A percentile compares a stretch with the other conserved stretches of the same genome.
phyloP scores from a whole-genome alignment of 2,113 vertebrate species.

The mouse (Mus musculus) region GRCm39 chr5:37853501-37854000 shows the following conservation, averaged over 20 bases:
- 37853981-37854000: background rate
- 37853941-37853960: background rate
- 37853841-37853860: background rate
- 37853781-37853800: background rate
- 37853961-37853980: background rate
- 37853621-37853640: accelerated
- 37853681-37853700: accelerated
- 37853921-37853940: background rate
- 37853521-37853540: conserved; percentile 51
- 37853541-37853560: conserved; percentile 68
- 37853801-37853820: background rate
- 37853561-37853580: conserved; percentile 50
- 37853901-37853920: background rate
- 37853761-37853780: background rate
- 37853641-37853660: too few relatives aligned
- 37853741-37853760: background rate
- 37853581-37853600: background rate
- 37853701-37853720: accelerated
- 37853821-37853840: background rate
- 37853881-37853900: too few relatives aligned
- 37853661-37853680: background rate
- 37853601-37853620: background rate
- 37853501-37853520: background rate
- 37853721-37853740: background rate
- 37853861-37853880: background rate